Conservation (phyloP, 2,888 invertebrate species). For the Mimachlamys varia region DNA sequence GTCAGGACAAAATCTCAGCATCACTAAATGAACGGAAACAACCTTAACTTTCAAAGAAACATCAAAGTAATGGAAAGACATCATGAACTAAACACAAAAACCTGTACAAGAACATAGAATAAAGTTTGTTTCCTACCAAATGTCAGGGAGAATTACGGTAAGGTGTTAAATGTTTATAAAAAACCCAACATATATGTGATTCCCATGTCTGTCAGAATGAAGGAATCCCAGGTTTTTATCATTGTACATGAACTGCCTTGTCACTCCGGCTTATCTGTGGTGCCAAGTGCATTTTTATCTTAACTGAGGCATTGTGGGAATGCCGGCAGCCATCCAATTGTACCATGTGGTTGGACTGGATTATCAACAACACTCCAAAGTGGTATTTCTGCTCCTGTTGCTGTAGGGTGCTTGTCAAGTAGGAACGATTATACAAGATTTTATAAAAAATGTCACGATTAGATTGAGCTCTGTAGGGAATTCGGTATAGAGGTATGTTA, state of each 20-base stretch:
- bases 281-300: conserved; percentile 28
- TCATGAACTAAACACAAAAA: neutral
- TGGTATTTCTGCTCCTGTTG: neutral
- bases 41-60: no score
- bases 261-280: conserved; percentile 14
- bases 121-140: neutral
- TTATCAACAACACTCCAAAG: conserved; percentile 1
- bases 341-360: neutral
- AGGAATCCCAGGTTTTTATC: conserved; percentile 17
- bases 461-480: neutral
- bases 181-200: neutral
- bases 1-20: no score
- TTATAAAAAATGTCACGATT: neutral
- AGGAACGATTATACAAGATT: neutral
- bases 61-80: no score
- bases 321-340: conserved; percentile 31
- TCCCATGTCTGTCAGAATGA: conserved; percentile 1
- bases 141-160: neutral
- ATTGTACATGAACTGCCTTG: conserved; percentile 24
- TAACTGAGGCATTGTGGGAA: conserved; percentile 16
- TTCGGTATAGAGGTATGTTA: neutral
- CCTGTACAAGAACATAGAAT: neutral
- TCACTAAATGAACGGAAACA: no score
- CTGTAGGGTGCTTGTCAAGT: neutral
- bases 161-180: neutral